These are phyloP conservation scores for Naja naja DNA, from an alignment of 2,113 vertebrate species.

Conservation along the genomic window DNA sequence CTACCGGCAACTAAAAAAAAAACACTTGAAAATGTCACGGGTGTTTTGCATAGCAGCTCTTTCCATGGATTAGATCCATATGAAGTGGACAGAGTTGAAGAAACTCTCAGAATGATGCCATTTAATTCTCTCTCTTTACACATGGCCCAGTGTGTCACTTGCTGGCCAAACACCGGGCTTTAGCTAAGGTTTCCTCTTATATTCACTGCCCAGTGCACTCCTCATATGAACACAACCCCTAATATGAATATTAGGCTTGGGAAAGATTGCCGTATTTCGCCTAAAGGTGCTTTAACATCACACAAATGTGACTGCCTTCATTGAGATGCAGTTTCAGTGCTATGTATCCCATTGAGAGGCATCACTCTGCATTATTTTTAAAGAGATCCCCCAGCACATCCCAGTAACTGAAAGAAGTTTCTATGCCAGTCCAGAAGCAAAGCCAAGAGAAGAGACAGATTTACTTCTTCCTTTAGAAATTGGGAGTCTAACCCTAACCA, in stretches of 20 bases:
- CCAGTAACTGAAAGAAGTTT: not conserved
- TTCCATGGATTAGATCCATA: not conserved
- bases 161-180: not conserved
- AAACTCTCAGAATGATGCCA: not conserved
- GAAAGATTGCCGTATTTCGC: not conserved
- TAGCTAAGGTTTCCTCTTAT: not conserved
- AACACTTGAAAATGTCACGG: not conserved
- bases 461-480: not conserved
- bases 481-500: not conserved
- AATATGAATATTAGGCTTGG: not conserved
- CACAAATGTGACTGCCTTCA: not conserved
- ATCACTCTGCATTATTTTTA: not conserved
- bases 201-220: not conserved
- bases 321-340: not conserved
- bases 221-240: not conserved
- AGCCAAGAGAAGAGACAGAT: not conserved
- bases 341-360: not conserved
- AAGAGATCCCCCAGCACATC: not conserved
- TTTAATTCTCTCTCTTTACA: not conserved
- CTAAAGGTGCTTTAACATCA: not conserved
- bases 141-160: not conserved
- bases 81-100: not conserved
- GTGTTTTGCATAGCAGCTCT: not conserved
- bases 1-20: not conserved
- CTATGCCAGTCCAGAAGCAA: not conserved